Conservation (phyloP, 2,888 invertebrate species). For the Heliconius erato region DNA sequence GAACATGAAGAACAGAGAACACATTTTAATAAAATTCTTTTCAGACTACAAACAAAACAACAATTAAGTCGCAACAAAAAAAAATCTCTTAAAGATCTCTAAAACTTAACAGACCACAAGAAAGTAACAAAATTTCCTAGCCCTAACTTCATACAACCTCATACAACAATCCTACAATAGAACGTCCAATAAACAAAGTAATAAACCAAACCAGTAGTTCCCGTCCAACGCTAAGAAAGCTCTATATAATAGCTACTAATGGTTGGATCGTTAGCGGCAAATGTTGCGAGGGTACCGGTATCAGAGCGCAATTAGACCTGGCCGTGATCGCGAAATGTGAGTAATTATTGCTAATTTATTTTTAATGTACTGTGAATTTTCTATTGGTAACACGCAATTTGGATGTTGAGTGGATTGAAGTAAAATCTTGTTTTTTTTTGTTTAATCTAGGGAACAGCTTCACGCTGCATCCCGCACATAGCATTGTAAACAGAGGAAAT, state of each 20-base stretch:
- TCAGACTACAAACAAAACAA: not conserved
- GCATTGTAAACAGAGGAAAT: not conserved
- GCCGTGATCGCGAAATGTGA: conserved; percentile 31
- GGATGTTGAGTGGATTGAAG: conserved; percentile 47
- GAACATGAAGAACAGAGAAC: not conserved
- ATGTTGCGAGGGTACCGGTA: conserved; percentile 47
- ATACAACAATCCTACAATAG: not conserved
- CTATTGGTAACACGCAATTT: conserved; percentile 1
- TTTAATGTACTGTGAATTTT: conserved; percentile 27
- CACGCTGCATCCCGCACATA: not conserved
- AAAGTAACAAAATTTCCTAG: not conserved
- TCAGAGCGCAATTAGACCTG: conserved; percentile 47
- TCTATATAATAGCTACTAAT: conserved; percentile 48
- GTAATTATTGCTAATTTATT: conserved; percentile 34
- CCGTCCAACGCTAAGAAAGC: conserved; percentile 29
- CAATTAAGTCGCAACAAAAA: not conserved
- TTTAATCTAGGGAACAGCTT: not conserved
- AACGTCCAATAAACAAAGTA: conserved; percentile 29
- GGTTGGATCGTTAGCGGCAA: conserved; percentile 47
- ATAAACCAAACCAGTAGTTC: conserved; percentile 28
- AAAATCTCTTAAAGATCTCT: not conserved
- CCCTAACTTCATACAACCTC: not conserved
- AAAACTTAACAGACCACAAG: not conserved
- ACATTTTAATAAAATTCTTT: not conserved
- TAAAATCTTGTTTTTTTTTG: not conserved